Evolutionary conservation across 1,140 invertebrate genomes (phyloP).

Genomic region (Psilanteris sp.): DNA sequence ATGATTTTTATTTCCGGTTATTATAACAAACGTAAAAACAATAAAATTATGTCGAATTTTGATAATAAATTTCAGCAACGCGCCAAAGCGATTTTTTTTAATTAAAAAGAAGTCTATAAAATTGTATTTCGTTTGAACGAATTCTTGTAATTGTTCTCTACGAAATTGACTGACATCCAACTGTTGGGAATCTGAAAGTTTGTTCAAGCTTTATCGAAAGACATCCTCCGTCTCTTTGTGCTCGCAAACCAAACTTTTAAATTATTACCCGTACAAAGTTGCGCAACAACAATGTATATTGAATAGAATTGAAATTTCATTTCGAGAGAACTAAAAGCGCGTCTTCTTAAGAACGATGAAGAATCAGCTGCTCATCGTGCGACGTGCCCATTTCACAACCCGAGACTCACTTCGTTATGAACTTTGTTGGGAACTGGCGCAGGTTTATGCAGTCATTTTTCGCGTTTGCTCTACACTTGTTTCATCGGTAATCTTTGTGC

Average conservation of each 20-base stretch:
- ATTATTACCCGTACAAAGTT: conserved; percentile 17
- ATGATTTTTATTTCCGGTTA: too few relatives aligned
- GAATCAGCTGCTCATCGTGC: conserved; percentile 9
- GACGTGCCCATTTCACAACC: not conserved
- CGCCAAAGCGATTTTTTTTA: too few relatives aligned
- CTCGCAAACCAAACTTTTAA: conserved; percentile 3
- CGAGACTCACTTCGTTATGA: conserved; percentile 23
- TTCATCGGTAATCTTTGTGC: conserved; percentile 42
- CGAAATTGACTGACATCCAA: conserved; percentile 4
- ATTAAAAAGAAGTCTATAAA: too few relatives aligned
- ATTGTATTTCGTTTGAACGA: too few relatives aligned
- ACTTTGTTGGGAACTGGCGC: conserved; percentile 13
- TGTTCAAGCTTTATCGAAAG: conserved; percentile 3
- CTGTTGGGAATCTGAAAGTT: conserved; percentile 4
- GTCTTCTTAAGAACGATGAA: conserved; percentile 14
- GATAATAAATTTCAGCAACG: too few relatives aligned
- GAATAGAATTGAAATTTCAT: conserved; percentile 47
- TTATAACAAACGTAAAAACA: too few relatives aligned
- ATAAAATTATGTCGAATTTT: too few relatives aligned
- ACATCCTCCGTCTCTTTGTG: not conserved
- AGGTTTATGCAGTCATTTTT: conserved; percentile 8
- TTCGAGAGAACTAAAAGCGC: conserved; percentile 14
- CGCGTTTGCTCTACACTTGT: not conserved
- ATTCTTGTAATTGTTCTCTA: not conserved
- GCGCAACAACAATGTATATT: conserved; percentile 25